A percentile compares a stretch with the other conserved stretches of the same genome.
These are phyloP conservation scores for Coturnix japonica DNA, from an alignment of 2,113 vertebrate species.

Conservation along the genomic window DNA sequence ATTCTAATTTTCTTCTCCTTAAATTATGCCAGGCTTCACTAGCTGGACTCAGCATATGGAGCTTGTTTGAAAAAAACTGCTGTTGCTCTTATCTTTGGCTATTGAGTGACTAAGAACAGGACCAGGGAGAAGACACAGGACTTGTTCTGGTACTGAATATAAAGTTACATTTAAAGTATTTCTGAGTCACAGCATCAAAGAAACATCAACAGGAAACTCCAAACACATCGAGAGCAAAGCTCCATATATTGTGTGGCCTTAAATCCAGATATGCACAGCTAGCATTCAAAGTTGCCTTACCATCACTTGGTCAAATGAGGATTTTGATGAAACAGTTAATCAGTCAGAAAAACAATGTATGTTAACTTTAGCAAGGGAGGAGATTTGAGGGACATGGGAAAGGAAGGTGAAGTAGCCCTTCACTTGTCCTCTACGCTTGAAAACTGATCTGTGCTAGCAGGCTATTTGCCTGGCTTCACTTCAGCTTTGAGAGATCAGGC, in stretches of 20 bases:
- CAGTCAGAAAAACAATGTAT: neutral
- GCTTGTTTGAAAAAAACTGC: constrained; percentile 18
- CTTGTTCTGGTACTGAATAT: neutral
- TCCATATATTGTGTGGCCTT: neutral
- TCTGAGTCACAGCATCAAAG: neutral
- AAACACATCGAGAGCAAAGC: neutral
- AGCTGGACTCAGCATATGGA: neutral
- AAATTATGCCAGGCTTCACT: neutral
- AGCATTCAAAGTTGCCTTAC: constrained; percentile 22
- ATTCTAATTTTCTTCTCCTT: constrained; percentile 1
- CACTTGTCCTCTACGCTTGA: constrained; percentile 29
- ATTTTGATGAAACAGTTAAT: constrained; percentile 32
- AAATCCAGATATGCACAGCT: neutral
- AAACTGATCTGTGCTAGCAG: constrained; percentile 38
- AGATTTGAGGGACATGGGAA: neutral
- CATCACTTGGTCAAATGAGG: neutral
- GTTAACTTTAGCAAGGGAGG: neutral
- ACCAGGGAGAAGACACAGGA: neutral
- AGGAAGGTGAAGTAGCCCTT: constrained; percentile 18
- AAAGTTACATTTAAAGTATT: neutral
- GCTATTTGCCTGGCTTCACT: constrained; percentile 58
- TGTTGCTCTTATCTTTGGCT: neutral
- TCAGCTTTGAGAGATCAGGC: constrained; percentile 34
- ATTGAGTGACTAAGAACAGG: neutral
- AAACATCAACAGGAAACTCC: neutral